Evolutionary conservation across 2,797 vertebrate species (phyloP), one percentile per base, ranked within the genome.

Genomic region (Acanthurus tractus): DNA sequence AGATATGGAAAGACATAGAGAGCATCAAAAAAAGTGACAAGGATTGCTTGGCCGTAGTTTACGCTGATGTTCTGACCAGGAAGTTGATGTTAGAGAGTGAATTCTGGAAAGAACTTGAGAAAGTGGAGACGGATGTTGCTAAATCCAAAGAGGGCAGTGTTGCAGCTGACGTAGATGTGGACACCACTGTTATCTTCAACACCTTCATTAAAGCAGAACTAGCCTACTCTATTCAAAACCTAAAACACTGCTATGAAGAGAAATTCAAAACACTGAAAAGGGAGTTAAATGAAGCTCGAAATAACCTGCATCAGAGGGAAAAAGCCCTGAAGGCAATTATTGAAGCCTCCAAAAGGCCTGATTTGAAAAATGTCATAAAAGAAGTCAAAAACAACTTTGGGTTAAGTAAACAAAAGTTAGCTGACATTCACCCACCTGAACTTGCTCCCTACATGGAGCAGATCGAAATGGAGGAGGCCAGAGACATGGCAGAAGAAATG

Each of bases 71-170:
- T 74, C 95, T 98, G 84, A 96, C 96, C 52, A 96, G 94, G 83
- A 99, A 99, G 88, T 88, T 99, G 52, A 92, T 97, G 87, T 91
- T 98, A 50, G 97, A 99, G 80, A 95, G 95, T 52, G 93, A 93
- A 9, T 97, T 99, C 86, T 97, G 96, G 96, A 95, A 93, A 81
- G 96, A 97, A 67, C 90, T 97, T 4, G 95, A 97, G 75, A 95
- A 95, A 54, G 88, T 96, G 40, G 94, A 95, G 67, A 86, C 82
- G 0, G 85, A 90, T 25, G 53, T 70, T 13, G 62, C 82, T 34
- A 66, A 88, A 68, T 61, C 81, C 54, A 90, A 74, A 76, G 86
- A 81, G 61, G 61, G 58, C 46, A 66, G 66, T 29, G 63, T 71
- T 57, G 75, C 86, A 40, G 72, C 75, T 23, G 88, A 93, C 74